Evolutionary conservation across 30 jellyfish, hydroid and myxozoan species (phyloP).

Genomic region (Pseudorhiza aurosa): DNA sequence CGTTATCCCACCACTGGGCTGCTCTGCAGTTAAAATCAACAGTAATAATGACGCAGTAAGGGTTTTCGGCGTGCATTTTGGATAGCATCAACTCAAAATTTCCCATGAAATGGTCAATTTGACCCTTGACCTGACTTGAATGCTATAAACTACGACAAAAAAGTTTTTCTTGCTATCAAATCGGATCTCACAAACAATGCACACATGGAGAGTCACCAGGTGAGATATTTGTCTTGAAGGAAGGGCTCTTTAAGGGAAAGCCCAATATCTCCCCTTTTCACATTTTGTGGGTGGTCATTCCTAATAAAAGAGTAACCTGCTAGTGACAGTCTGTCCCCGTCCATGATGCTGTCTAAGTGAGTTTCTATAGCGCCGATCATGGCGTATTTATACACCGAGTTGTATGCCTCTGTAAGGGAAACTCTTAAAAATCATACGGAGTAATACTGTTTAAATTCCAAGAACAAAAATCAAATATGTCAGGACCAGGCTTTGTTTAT

Average conservation of each 20-base stretch:
- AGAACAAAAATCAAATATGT: conserved; percentile 19
- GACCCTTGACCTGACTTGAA: conserved; percentile 10
- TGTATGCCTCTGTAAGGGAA: conserved; percentile 33
- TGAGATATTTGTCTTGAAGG: conserved; percentile 6
- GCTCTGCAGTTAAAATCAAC: conserved; percentile 21
- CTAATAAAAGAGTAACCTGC: conserved; percentile 6
- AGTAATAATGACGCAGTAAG: conserved; percentile 50
- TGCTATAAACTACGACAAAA: conserved; percentile 23
- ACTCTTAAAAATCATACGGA: conserved; percentile 6
- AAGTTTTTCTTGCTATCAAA: conserved; percentile 8
- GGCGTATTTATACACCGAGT: conserved; percentile 20
- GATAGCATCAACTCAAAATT: conserved; percentile 31
- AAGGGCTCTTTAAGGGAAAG: too few species aligned
- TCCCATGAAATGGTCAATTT: neutral
- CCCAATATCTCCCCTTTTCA: conserved; percentile 30
- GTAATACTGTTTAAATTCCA: conserved; percentile 9
- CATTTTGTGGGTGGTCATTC: conserved; percentile 13
- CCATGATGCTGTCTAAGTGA: neutral
- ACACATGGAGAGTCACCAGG: conserved; percentile 36
- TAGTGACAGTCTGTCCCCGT: conserved; percentile 26
- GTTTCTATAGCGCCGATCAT: conserved; percentile 11
- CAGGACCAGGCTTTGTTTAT: conserved; percentile 18
- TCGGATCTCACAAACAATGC: conserved; percentile 28
- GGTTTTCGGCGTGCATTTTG: conserved; percentile 51
- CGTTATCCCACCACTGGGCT: conserved; percentile 42